phyloP scores from a whole-genome alignment of 2,888 invertebrate species.

The Nasonia oneida region DNA sequence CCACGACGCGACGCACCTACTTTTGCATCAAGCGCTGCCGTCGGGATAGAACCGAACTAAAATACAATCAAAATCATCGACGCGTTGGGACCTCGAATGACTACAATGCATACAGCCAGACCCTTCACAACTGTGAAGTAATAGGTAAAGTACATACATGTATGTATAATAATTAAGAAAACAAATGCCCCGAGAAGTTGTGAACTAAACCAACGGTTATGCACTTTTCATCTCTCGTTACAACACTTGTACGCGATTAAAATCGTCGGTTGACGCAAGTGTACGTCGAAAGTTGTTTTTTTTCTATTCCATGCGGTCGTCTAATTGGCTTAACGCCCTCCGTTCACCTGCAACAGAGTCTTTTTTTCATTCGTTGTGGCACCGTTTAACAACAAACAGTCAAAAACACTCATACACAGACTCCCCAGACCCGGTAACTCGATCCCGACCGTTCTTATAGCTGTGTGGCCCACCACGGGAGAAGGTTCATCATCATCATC shows the following conservation, averaged over 20 bases:
- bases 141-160: neutral
- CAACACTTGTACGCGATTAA: neutral
- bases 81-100: conserved; percentile 9
- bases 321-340: neutral
- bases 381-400: neutral
- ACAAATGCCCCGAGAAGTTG: conserved; percentile 43
- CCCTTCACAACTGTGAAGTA: neutral
- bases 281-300: neutral
- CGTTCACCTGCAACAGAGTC: neutral
- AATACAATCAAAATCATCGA: neutral
- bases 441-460: neutral
- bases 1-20: neutral
- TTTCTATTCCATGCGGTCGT: neutral
- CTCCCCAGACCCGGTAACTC: neutral
- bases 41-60: conserved; percentile 6
- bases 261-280: neutral
- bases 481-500: conserved; percentile 12
- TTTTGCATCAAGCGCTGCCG: conserved; percentile 47
- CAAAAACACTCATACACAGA: neutral
- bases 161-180: conserved; percentile 32
- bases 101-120: conserved; percentile 3
- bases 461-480: neutral
- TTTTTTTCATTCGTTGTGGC: conserved; percentile 1
- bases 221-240: neutral
- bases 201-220: conserved; percentile 13